Evolutionary conservation across 1,140 invertebrate species (phyloP), one percentile per base, ranked within the genome.

Genomic region (Chironomus tepperi): DNA sequence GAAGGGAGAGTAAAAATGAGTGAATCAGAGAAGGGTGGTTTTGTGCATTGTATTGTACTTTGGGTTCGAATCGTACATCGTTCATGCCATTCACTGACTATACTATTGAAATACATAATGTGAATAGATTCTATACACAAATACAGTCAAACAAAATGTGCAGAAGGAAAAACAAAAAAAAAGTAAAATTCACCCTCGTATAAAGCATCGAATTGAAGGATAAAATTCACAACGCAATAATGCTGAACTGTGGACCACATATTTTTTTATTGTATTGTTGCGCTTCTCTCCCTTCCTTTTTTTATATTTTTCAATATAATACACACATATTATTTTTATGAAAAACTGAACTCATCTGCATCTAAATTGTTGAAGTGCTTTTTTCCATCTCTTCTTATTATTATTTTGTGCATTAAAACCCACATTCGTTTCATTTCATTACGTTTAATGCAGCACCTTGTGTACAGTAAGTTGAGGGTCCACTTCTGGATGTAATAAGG

Each of bases 111-210:
- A 34, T 34, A 70, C 19, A 16, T 70, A 70, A 18, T 18, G 65
- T n/a, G 47, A 57, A 15, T 47, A 57, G 3, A 57, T 57, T 57
- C n/a, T 57, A n/a, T 57, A 57, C 47, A 57, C 47, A 12, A 57
- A 57, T 57, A 57, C 47, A 57, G 2, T 21, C 7, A 67, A 67
- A 67, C 7, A 67, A 67, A 67, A 19, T 67, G 16, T 12, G 47
- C 10, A n/a, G 47, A n/a, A 57, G 47, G 47, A 57, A n/a, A 57
- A 70, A 57, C 16, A 19, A 21, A n/a, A 21, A 70, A 21, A 18
- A 21, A 70, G n/a, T 9, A 70, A 19, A 19, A 70, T 70, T 70
- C 65, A 70, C 65, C 65, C 65, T 70, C 65, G 65, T 70, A 7
- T 9, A 70, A 19, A 18, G 65, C 2, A 2, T 7, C 2, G 19